phyloP scores from a whole-genome alignment of 2,113 vertebrate species.

The Syngnathoides biaculeatus region DNA sequence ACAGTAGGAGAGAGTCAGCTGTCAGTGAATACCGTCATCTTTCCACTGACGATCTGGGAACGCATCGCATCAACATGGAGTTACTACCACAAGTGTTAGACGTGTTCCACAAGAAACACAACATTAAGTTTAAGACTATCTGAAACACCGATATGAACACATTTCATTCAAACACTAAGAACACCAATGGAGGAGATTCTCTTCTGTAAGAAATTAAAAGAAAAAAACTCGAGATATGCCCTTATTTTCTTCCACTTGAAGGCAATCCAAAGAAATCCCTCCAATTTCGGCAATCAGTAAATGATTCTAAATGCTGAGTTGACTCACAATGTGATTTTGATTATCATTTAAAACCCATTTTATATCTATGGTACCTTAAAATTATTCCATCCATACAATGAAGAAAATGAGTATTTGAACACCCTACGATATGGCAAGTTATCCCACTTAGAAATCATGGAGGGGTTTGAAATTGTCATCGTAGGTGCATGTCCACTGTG shows the following conservation, averaged over 20 bases:
- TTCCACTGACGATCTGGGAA: slow-evolving; percentile 29
- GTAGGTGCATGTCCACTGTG: too few relatives aligned
- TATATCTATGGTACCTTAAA: background rate
- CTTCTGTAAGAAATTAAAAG: background rate
- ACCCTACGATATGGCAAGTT: too few relatives aligned
- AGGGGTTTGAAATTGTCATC: too few relatives aligned
- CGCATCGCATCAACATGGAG: slow-evolving; percentile 61
- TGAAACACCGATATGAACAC: slow-evolving; percentile 24
- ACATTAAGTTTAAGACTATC: slow-evolving; percentile 68
- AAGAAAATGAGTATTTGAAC: too few relatives aligned
- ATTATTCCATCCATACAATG: background rate
- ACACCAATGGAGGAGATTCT: background rate
- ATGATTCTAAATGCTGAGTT: background rate
- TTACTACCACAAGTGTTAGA: slow-evolving; percentile 71
- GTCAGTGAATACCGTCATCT: slow-evolving; percentile 9
- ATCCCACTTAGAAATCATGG: too few relatives aligned
- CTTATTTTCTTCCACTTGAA: background rate
- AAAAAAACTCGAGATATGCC: background rate
- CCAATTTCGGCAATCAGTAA: background rate
- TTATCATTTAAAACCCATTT: background rate
- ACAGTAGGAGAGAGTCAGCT: slow-evolving; percentile 37
- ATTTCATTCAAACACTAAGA: slow-evolving; percentile 10
- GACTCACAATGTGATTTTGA: background rate
- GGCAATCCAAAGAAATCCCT: background rate
- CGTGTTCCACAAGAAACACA: slow-evolving; percentile 64